Evolutionary conservation across 2,797 vertebrate genomes (phyloP).

Genomic region (Sardinella longiceps): DNA sequence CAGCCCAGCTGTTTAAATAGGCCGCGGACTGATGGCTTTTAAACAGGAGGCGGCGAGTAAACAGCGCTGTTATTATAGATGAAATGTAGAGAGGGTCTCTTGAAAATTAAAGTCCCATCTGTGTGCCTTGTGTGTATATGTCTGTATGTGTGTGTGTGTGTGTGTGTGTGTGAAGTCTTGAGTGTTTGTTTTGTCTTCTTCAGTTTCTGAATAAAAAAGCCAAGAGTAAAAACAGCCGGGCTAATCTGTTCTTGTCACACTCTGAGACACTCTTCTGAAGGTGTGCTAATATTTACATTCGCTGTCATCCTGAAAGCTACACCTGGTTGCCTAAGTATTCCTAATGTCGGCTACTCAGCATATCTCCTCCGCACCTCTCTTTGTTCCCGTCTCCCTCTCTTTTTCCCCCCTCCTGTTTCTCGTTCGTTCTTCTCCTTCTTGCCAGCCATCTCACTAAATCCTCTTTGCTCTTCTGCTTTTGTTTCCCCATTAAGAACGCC

Average conservation of each 20-base stretch:
- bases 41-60: slow-evolving; percentile 31
- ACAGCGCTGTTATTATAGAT: slow-evolving; percentile 42
- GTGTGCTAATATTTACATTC: slow-evolving; percentile 16
- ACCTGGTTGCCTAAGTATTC: slow-evolving; percentile 24
- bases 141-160: neutral
- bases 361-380: slow-evolving; percentile 1
- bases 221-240: neutral
- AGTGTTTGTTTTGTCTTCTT: slow-evolving; percentile 1
- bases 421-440: slow-evolving; percentile 27
- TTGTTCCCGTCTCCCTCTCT: neutral
- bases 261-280: neutral
- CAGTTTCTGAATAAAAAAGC: neutral
- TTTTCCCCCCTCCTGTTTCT: neutral
- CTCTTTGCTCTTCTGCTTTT: neutral
- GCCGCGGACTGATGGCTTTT: slow-evolving; percentile 43
- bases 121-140: neutral
- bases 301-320: slow-evolving; percentile 12
- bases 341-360: slow-evolving; percentile 32
- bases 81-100: slow-evolving; percentile 37
- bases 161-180: neutral
- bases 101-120: slow-evolving; percentile 43
- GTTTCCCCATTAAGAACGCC: slow-evolving; percentile 37
- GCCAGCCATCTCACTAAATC: neutral
- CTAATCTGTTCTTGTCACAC: slow-evolving; percentile 9
- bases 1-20: slow-evolving; percentile 57